Percentiles rank a stretch among this genome's conserved stretches.
phyloP scores from a whole-genome alignment of 1,140 invertebrate species.

The Lutraria rhynchaena region DNA sequence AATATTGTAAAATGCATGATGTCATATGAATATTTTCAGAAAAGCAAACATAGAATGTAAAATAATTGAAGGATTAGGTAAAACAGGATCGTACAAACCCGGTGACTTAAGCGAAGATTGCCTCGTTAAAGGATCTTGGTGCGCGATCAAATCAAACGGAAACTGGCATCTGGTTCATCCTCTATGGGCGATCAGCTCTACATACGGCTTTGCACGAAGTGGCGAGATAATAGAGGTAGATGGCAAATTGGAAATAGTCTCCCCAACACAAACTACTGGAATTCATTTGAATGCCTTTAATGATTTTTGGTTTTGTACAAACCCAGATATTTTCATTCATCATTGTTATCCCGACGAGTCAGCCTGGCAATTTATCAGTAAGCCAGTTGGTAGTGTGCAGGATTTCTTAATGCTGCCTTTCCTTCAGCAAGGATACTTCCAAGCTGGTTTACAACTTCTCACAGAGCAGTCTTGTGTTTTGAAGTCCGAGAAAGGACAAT shows the following conservation, averaged over 20 bases:
- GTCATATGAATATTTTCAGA: conserved; percentile 2
- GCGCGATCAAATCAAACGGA: conserved; percentile 1
- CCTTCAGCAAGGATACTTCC: conserved; percentile 10
- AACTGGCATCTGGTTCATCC: conserved; percentile 22
- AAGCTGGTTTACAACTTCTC: conserved; percentile 20
- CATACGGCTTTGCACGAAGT: neutral
- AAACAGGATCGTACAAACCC: neutral
- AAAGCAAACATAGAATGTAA: conserved; percentile 2
- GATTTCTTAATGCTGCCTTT: conserved; percentile 9
- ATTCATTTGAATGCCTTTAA: conserved; percentile 14
- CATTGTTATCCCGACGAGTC: conserved; percentile 20
- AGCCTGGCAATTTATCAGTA: neutral
- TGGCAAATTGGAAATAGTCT: neutral
- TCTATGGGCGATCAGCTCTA: neutral
- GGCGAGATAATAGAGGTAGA: neutral
- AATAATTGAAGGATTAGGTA: neutral
- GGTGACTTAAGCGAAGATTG: neutral
- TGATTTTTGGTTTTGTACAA: conserved; percentile 32
- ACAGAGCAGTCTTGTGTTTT: neutral
- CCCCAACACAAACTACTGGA: neutral
- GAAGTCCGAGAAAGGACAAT: neutral
- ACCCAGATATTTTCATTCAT: conserved; percentile 15
- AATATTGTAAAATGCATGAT: neutral
- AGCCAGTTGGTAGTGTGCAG: neutral
- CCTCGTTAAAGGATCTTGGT: neutral